Conservation (phyloP, 2,797 vertebrate genomes). For the Carcharodon carcharias region DNA sequence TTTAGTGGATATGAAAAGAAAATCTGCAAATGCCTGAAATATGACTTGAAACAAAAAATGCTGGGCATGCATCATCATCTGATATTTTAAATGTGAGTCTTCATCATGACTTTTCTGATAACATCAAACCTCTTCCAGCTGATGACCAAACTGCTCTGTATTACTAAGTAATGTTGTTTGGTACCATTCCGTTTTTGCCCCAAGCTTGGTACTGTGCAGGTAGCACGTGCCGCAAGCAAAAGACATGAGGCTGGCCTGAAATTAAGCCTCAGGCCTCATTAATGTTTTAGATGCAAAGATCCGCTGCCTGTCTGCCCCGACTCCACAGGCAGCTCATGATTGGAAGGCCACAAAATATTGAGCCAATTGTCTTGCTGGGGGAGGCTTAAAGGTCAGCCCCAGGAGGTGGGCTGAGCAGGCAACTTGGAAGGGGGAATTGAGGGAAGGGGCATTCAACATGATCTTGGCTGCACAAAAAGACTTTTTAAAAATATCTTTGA, state of each 20-base stretch:
- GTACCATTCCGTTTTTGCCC: neutral
- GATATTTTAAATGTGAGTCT: neutral
- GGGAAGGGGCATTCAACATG: neutral
- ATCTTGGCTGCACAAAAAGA: neutral
- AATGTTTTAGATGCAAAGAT: neutral
- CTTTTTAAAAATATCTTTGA: neutral
- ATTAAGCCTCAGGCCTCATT: neutral
- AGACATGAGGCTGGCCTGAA: neutral
- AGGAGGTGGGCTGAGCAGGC: neutral
- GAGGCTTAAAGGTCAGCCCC: neutral
- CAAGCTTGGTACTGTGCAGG: neutral
- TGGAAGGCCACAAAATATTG: neutral
- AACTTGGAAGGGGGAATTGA: neutral
- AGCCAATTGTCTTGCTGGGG: neutral
- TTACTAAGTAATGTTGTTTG: neutral
- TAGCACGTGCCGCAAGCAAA: neutral
- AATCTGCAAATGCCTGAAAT: neutral
- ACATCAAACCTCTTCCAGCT: neutral
- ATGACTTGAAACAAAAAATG: neutral
- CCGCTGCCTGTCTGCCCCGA: neutral
- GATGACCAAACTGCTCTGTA: neutral
- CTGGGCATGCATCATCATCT: neutral
- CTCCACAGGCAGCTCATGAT: neutral
- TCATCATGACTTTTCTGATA: neutral
- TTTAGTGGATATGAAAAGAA: neutral